Evolutionary conservation across 2,888 invertebrate genomes (phyloP), one percentile per base, ranked within the genome.

Genomic region (Spodoptera exigua): DNA sequence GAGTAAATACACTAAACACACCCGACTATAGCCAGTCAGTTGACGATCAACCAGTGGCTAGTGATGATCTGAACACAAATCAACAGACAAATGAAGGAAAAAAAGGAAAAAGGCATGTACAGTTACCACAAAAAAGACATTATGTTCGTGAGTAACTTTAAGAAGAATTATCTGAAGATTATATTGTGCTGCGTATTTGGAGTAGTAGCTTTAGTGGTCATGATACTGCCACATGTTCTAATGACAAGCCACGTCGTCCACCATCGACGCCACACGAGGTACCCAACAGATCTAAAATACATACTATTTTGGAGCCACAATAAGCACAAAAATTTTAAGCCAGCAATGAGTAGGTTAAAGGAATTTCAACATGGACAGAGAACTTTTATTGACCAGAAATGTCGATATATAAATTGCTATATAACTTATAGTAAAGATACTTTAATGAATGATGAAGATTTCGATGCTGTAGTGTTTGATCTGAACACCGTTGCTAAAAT

Each of bases 381-480:
- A 12, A 61, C 80, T 48, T 89, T 94, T 66, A 84, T 91, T n/a
- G 76, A 85, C 17, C 88, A 92, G 61, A 86, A 87, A 27, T 94
- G 94, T 70, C 69, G 83, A 3, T 59, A 85, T 27, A 83, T 86
- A 2, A 94, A 94, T 60, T 94, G 94, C 44, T 93, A 83, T 49
- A 80, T 94, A 18, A 88, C 90, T 0, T 89, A 90, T 40, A 82
- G 91, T 35, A 86, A 80, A 63, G 76, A 79, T 17, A 65, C 88
- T 5, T 70, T 89, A 0, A 39, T 43, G 2, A 63, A 74, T 7
- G 82, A 88, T 47, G 79, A 82, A 57, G 81, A 91, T 51, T 92
- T 86, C 36, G 92, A 94, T 53, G 92, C 90, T 0, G 73, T 93
- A 0, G 83, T 92, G 0, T 89, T 92, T 37, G 82, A 90, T 41